These are phyloP conservation scores for Hemitrygon akajei DNA, from an alignment of 2,797 vertebrate species.

Conservation along the genomic window DNA sequence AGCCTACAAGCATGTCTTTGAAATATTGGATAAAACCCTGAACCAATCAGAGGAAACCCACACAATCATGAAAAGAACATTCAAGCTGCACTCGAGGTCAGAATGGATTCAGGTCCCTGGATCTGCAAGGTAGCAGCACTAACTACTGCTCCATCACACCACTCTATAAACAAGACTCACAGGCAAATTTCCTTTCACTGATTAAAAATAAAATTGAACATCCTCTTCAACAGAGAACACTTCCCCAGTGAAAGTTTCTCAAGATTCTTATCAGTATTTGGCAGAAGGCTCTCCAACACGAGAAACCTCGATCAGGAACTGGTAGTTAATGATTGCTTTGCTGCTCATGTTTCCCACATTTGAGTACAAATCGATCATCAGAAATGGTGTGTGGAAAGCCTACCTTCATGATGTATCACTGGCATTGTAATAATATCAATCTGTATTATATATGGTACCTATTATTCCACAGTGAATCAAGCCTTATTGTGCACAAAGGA, in stretches of 20 bases:
- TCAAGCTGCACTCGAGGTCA: no score
- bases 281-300: not conserved
- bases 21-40: no score
- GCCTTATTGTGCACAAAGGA: not conserved
- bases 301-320: not conserved
- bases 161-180: no score
- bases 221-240: not conserved
- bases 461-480: not conserved
- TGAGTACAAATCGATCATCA: not conserved
- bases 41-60: no score
- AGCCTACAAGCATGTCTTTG: no score
- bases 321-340: not conserved
- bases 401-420: not conserved
- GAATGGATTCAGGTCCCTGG: no score
- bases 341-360: not conserved
- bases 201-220: not conserved
- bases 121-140: no score
- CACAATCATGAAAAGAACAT: no score
- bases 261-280: not conserved
- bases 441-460: not conserved
- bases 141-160: no score
- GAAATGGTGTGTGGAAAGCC: not conserved
- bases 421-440: not conserved
- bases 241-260: not conserved
- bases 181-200: no score